Percentiles rank a stretch among this genome's conserved stretches.
Conservation (phyloP, 37 sponge, comb jelly and placozoan genomes). For the Mnemiopsis leidyi region DNA sequence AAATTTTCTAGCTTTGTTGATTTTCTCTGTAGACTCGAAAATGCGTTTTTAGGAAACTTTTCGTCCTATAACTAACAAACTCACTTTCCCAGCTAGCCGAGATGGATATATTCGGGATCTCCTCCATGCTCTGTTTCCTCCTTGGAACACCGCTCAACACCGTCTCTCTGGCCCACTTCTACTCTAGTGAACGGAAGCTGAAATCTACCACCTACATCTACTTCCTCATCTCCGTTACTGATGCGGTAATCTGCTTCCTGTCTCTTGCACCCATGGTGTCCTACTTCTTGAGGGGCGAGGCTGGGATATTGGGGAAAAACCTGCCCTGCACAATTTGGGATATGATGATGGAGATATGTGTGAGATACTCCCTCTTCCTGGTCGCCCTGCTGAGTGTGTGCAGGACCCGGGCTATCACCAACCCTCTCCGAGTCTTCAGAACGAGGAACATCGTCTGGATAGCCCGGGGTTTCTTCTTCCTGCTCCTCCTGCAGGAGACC, state of each 20-base stretch:
- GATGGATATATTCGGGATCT: constrained; percentile 5
- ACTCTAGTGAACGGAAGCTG: neutral
- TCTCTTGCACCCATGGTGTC: neutral
- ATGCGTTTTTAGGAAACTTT: too few species aligned
- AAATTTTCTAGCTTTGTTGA: too few species aligned
- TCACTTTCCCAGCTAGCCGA: neutral
- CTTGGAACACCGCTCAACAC: neutral
- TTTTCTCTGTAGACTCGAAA: too few species aligned
- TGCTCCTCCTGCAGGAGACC: neutral
- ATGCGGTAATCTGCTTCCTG: neutral
- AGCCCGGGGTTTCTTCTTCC: neutral
- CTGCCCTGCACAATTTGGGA: neutral
- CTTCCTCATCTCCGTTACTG: neutral
- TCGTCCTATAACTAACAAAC: neutral
- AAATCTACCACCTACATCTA: neutral
- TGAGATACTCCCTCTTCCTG: constrained; percentile 13
- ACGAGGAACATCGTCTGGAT: neutral
- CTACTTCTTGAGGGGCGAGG: neutral
- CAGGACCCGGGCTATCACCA: neutral
- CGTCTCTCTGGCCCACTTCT: neutral
- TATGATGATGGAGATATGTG: neutral
- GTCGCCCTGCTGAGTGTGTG: neutral
- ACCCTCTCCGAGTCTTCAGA: neutral
- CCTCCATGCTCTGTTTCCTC: neutral
- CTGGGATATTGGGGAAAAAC: neutral